Evolutionary conservation across 37 sponge, comb jelly and placozoan genomes (phyloP), one percentile per base, ranked within the genome.

Genomic region (Halichondria panicea): DNA sequence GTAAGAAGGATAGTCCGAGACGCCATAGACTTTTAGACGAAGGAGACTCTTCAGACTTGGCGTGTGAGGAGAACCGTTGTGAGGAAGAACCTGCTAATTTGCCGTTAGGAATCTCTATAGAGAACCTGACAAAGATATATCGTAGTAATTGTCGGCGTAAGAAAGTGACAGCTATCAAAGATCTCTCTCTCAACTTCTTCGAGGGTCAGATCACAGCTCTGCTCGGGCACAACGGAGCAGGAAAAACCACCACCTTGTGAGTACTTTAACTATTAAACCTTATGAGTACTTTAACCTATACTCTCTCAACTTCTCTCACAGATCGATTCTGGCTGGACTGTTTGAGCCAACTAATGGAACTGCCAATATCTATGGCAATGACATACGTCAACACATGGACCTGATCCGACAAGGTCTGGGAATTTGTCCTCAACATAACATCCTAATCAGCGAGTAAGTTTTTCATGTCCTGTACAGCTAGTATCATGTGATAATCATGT

Each of bases 151-250:
- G 70, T 21, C 15, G 36, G 67, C 61, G 63, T 12, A 67, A 77
- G 42, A 25, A 56, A 0, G 83, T 88, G 27, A 3, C 53, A 37
- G 94, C 94, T 30, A 72, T 95, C 19, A 82, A 89, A 31, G 32
- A 81, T 15, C 79, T 97, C 50, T 75, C 90, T 30, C 80, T 97
- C 63, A 89, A 89, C 56, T 79, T 97, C 19, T 97, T 87, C 70
- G 98, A 97, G 59, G 93, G 92, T 4, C 98, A 97, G 85, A 94
- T 97, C 54, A 89, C 93, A 19, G 89, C 93, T 18, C 70, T 97
- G 35, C 88, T 97, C 63, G 98, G 98, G 21, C 98, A 97, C 75
- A 97, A 97, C 71, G 98, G 98, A 66, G 98, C 98, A 0, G 98
- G 98, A 7, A 97, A 97, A 82, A 97, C 98, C 27, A 97, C 95